Evolutionary conservation across 1,140 invertebrate species (phyloP), one percentile per base, ranked within the genome.

Genomic region (Hycleus phaleratus): DNA sequence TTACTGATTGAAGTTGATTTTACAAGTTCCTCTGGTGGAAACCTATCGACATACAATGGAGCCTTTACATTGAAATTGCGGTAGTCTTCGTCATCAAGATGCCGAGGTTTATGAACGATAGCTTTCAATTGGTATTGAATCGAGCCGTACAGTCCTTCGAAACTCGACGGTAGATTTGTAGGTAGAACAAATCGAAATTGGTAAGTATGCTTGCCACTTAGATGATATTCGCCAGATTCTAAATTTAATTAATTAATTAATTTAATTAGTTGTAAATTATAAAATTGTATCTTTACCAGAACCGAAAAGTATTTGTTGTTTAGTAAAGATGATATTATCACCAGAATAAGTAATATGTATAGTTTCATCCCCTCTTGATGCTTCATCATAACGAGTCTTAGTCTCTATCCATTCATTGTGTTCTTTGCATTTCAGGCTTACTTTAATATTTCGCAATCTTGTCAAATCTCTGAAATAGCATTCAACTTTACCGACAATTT

Each of bases 101-200:
- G 56, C 45, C 1, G 59, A 56, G 61, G 63, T 50, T 64, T 47
- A 32, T 68, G 61, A 25, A 68, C 61, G 25, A 60, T 58, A 24
- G 63, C 66, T 45, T 42, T 57, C n/a, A 68, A 3, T 47, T 60
- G 64, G 6, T 60, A 68, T 3, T 46, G 43, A 12, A 68, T 50
- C 24, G 49, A 53, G 8, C 66, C 66, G 18, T 60, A 52, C 25
- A 57, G 48, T 32, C 59, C 61, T n/a, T 62, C 52, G 45, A 57
- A 66, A 26, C 56, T 60, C 5, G 55, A 44, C 26, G 66, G 63
- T 32, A 68, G 58, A 53, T 64, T 62, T 26, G 49, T 55, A 26
- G 60, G 64, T 39, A 68, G 56, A 26, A 45, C 51, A 10, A 60
- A 26, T 18, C 26, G 56, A 53, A 68, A 68, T 25, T 59, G 63